A percentile compares a stretch with the other conserved stretches of the same genome.
These are phyloP conservation scores for Leucophenga varia DNA, from an alignment of 1,140 invertebrate species.

Conservation along the genomic window DNA sequence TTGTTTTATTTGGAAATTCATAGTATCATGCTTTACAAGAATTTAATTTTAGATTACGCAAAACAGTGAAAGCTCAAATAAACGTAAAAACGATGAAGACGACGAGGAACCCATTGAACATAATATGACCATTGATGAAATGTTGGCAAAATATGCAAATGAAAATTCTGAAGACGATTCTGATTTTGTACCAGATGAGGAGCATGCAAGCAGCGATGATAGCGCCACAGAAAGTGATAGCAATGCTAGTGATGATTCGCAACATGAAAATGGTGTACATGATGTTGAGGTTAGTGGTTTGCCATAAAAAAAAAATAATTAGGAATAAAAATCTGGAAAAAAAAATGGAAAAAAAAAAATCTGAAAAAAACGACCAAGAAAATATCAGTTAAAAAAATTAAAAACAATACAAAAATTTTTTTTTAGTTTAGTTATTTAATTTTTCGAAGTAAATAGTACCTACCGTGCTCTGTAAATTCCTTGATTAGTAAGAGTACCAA, in stretches of 20 bases:
- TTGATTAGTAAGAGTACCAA: too few species aligned
- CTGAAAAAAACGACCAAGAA: conserved; percentile 5
- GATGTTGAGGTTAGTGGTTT: conserved; percentile 7
- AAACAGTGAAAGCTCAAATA: conserved; percentile 10
- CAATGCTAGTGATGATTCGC: conserved; percentile 21
- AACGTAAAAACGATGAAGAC: conserved; percentile 21
- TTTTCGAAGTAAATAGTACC: too few species aligned
- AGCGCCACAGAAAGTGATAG: conserved; percentile 25
- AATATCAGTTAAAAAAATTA: too few species aligned
- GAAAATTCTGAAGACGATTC: conserved; percentile 48
- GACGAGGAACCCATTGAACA: conserved; percentile 28
- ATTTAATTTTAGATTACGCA: too few species aligned
- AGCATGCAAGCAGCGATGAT: conserved; percentile 8
- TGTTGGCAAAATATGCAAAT: conserved; percentile 45
- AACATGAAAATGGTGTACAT: conserved; percentile 22
- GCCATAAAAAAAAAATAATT: too few species aligned
- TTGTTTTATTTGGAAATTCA: background rate
- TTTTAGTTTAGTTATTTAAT: too few species aligned
- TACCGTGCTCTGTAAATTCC: too few species aligned
- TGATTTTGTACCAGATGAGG: conserved; percentile 41
- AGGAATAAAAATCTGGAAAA: too few species aligned
- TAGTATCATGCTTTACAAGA: background rate
- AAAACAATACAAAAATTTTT: too few species aligned
- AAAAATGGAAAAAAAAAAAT: conserved; percentile 19
- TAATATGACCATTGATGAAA: conserved; percentile 35